A percentile compares a stretch with the other conserved stretches of the same genome.
phyloP scores from a whole-genome alignment of 2,888 invertebrate genomes.

The Sphaerophoria rueppellii region DNA sequence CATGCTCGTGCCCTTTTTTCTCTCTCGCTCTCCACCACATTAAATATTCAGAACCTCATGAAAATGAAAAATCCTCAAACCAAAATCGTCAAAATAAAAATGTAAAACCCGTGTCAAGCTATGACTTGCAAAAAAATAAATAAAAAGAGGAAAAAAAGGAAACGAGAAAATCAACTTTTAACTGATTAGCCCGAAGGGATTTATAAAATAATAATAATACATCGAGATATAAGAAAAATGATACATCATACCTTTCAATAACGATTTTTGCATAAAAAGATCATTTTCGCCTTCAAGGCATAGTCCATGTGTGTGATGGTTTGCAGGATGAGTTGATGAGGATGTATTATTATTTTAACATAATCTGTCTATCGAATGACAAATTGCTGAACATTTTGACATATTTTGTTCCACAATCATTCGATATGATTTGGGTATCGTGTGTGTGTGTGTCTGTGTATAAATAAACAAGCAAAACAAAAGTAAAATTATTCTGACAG shows the following conservation, averaged over 20 bases:
- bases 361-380: slow-evolving; percentile 63
- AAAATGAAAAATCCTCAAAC: slow-evolving; percentile 25
- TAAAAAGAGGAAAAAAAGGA: slow-evolving; percentile 16
- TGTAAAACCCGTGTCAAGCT: slow-evolving; percentile 54
- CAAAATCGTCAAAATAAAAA: slow-evolving; percentile 42
- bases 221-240: slow-evolving; percentile 22
- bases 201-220: slow-evolving; percentile 35
- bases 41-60: slow-evolving; percentile 14
- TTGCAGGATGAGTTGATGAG: slow-evolving; percentile 1
- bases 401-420: slow-evolving; percentile 36
- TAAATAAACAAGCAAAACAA: background rate
- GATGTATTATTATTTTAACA: slow-evolving; percentile 46
- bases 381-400: slow-evolving; percentile 60
- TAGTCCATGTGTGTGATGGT: background rate
- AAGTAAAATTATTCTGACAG: slow-evolving; percentile 2
- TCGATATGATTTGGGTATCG: slow-evolving; percentile 37
- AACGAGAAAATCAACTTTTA: slow-evolving; percentile 49
- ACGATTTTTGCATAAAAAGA: slow-evolving; percentile 22
- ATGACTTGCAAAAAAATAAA: slow-evolving; percentile 47
- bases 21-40: background rate
- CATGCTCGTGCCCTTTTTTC: background rate
- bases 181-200: slow-evolving; percentile 59
- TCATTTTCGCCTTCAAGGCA: background rate
- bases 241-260: slow-evolving; percentile 48
- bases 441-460: background rate